Base-by-base conservation (phyloP, 1,140 invertebrate species). In the Vanessa atalanta region DNA sequence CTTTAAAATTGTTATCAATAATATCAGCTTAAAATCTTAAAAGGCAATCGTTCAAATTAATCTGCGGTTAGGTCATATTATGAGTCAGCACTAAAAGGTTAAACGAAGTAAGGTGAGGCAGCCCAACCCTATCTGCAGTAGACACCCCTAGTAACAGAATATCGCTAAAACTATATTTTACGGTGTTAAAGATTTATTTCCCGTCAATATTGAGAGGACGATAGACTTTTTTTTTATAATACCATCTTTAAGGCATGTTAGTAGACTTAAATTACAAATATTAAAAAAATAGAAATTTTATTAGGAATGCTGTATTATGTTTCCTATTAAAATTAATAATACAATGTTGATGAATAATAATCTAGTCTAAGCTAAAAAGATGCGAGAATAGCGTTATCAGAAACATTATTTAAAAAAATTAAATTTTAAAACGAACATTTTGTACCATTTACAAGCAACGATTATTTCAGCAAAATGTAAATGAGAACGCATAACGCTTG, bases 31-130 rank as follows among this genome's bases (percentile, higher is more conserved):
- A 43, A 43, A 43, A 43, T 43, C 37, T 43, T 43, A 43, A 43
- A 43, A 43, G 37, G 53, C 23, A 23, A 20, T 57, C 23, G 3
- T 61, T 37, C 11, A 37, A 31, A 37, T 16, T 61, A 61, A 37
- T 26, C 31, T 14, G 7, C 14, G 57, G 57, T 57, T 68, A 68
- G 66, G 31, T 68, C 53, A 68, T 31, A 26, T 60, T 16, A 50
- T 68, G 66, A 68, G 51, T 68, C 66, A 57, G 66, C 66, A 68
- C 53, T 68, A 68, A 68, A 55, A 68, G 53, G 66, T 68, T 57
- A 57, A 61, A 47, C 53, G 66, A 53, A 68, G 57, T 68, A 68
- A 57, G 66, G 66, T 23, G 66, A 68, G 66, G 66, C 66, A 31
- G 66, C 66, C 66, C 53, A 20, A 68, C 66, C 66, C 43, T 43